phyloP scores from a whole-genome alignment of 37 sponge, comb jelly and placozoan genomes.

The Beroe ovata region DNA sequence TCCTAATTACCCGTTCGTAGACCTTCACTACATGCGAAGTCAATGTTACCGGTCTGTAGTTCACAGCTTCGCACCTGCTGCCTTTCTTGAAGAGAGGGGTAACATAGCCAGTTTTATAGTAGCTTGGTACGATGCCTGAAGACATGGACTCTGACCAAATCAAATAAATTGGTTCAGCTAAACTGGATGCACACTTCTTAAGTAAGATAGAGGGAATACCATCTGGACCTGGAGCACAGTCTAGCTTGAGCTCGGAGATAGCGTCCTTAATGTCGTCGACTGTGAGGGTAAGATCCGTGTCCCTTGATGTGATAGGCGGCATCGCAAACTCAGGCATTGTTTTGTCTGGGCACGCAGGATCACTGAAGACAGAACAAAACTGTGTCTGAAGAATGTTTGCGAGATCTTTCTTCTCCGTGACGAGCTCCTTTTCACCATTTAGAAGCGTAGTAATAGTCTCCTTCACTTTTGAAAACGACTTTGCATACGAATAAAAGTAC shows the following conservation, averaged over 20 bases:
- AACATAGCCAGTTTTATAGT: not conserved
- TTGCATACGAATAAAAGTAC: not conserved
- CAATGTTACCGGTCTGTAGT: not conserved
- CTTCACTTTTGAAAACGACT: not conserved
- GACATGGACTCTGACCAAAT: not conserved
- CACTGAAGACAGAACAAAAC: slow-evolving; percentile 19
- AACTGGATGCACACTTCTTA: not conserved
- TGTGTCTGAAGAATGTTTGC: not conserved
- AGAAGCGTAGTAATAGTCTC: not conserved
- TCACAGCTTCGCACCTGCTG: not conserved
- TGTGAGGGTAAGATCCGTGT: not conserved
- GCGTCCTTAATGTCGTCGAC: not conserved
- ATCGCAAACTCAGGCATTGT: not conserved
- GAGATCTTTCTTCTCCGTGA: not conserved
- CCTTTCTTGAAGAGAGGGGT: not conserved
- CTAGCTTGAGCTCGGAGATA: not conserved
- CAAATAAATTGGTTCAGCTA: not conserved
- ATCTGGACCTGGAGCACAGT: slow-evolving; percentile 9
- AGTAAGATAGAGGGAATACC: not conserved
- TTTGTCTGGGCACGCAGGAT: not conserved
- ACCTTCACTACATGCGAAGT: slow-evolving; percentile 1
- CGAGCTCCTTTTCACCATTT: not conserved
- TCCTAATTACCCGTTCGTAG: not conserved
- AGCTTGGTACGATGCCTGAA: not conserved
- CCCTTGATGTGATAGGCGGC: not conserved